Percentiles rank a stretch among this genome's conserved stretches.
These are phyloP conservation scores for Thalassaphorura encarpata DNA, from an alignment of 1,140 invertebrate genomes.

Conservation along the genomic window DNA sequence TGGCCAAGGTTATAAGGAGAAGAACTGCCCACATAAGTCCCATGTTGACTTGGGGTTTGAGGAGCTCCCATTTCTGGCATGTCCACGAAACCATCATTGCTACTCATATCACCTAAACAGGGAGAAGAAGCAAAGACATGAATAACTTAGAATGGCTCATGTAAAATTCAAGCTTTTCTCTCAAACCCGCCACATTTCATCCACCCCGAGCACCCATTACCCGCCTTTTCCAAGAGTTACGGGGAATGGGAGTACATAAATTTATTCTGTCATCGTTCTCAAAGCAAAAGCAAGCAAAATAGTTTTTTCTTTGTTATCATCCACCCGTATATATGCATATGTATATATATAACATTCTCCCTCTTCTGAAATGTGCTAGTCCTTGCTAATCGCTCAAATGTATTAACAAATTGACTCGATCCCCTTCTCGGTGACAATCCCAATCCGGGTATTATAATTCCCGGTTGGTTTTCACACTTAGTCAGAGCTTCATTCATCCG, in stretches of 20 bases:
- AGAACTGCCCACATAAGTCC: slow-evolving; percentile 59
- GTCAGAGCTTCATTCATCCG: too few species aligned
- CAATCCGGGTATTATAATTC: too few species aligned
- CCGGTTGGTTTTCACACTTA: too few species aligned
- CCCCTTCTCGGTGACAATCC: slow-evolving; percentile 1
- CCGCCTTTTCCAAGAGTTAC: too few species aligned
- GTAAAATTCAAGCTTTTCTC: background rate
- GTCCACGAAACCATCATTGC: slow-evolving; percentile 61
- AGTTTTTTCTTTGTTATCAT: too few species aligned
- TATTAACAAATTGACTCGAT: slow-evolving; percentile 33
- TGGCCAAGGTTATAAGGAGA: slow-evolving; percentile 54
- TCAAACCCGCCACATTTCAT: background rate
- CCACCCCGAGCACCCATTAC: background rate
- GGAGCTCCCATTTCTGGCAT: slow-evolving; percentile 31
- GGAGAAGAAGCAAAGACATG: background rate
- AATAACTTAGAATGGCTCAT: background rate
- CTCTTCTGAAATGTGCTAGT: too few species aligned
- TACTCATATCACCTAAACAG: slow-evolving; percentile 46
- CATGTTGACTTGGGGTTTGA: slow-evolving; percentile 48
- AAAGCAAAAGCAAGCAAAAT: too few species aligned
- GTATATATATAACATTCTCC: too few species aligned
- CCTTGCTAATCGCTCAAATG: too few species aligned
- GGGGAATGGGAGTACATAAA: too few species aligned
- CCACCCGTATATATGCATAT: too few species aligned
- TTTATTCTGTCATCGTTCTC: too few species aligned